Percentiles rank a stretch among this genome's conserved stretches.
phyloP scores from a whole-genome alignment of 2,113 vertebrate genomes.

The Scytalopus superciliaris region DNA sequence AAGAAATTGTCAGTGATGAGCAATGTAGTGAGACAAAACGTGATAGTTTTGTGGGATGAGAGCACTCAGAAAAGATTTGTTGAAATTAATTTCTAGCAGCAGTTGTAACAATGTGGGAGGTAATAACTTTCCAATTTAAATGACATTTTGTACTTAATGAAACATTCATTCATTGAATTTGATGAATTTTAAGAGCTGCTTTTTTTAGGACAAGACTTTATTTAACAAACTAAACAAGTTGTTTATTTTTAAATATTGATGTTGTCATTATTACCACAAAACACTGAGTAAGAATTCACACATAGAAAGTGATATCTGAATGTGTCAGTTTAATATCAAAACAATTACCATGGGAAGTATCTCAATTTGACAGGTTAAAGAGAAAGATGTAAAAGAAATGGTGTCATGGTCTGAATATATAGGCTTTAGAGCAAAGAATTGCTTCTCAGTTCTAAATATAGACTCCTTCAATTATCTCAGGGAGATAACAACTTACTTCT shows the following conservation, averaged over 20 bases:
- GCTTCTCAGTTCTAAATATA: constrained; percentile 4
- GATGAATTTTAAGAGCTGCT: constrained; percentile 32
- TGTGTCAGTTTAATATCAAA: constrained; percentile 75
- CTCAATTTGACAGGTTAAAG: constrained; percentile 71
- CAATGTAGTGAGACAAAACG: not conserved
- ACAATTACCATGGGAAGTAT: constrained; percentile 69
- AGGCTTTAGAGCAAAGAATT: constrained; percentile 18
- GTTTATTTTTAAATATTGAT: constrained; percentile 80
- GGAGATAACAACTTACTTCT: not conserved
- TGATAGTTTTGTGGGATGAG: not conserved
- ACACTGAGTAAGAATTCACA: constrained; percentile 78
- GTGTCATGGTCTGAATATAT: constrained; percentile 6
- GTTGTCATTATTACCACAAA: constrained; percentile 74
- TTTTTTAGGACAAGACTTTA: constrained; percentile 32
- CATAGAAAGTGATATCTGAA: constrained; percentile 72
- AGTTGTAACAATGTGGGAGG: constrained; percentile 35
- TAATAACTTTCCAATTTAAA: constrained; percentile 48
- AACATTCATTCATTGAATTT: constrained; percentile 3
- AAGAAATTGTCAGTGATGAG: not conserved
- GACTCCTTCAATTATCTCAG: not conserved
- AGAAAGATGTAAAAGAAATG: constrained; percentile 26
- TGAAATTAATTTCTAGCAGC: constrained; percentile 24
- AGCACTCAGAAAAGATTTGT: not conserved
- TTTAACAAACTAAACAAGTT: constrained; percentile 57
- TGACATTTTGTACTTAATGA: constrained; percentile 44